phyloP scores from a whole-genome alignment of 2,888 invertebrate genomes.

The Protonemura montana region DNA sequence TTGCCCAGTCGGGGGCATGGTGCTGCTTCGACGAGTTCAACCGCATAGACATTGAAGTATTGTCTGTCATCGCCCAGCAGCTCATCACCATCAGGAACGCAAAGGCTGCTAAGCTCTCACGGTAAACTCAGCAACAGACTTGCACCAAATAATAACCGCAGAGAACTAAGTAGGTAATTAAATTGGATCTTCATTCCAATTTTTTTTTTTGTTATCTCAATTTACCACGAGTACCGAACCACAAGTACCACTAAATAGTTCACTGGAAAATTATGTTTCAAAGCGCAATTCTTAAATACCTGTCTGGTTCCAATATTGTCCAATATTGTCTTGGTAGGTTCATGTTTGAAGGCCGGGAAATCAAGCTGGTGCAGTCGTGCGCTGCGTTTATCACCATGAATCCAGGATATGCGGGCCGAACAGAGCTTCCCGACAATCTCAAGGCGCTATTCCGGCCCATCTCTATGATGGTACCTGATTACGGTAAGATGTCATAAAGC shows the following conservation, averaged over 20 bases:
- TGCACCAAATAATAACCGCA: no score
- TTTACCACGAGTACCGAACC: no score
- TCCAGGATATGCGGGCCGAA: slow-evolving; percentile 89
- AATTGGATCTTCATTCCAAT: no score
- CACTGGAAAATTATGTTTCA: no score
- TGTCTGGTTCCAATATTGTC: background rate
- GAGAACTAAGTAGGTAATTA: no score
- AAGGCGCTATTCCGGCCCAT: slow-evolving; percentile 88
- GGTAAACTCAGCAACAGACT: slow-evolving; percentile 55
- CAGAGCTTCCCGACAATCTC: slow-evolving; percentile 87
- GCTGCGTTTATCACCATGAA: slow-evolving; percentile 93
- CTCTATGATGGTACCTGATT: slow-evolving; percentile 93
- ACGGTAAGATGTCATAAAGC: slow-evolving; percentile 64
- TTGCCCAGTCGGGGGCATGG: slow-evolving; percentile 91
- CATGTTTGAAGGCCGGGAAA: slow-evolving; percentile 89
- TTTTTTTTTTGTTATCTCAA: no score
- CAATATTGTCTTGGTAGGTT: slow-evolving; percentile 65
- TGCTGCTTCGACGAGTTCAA: slow-evolving; percentile 94
- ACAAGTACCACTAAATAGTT: no score
- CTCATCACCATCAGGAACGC: slow-evolving; percentile 88
- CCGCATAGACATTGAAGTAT: slow-evolving; percentile 87
- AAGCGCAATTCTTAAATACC: background rate
- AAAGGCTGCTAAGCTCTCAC: slow-evolving; percentile 71
- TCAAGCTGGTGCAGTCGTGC: slow-evolving; percentile 80
- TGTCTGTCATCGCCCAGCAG: slow-evolving; percentile 90